Evolutionary conservation across 1,140 invertebrate species (phyloP).

Genomic region (Brevipalpus yothersi): DNA sequence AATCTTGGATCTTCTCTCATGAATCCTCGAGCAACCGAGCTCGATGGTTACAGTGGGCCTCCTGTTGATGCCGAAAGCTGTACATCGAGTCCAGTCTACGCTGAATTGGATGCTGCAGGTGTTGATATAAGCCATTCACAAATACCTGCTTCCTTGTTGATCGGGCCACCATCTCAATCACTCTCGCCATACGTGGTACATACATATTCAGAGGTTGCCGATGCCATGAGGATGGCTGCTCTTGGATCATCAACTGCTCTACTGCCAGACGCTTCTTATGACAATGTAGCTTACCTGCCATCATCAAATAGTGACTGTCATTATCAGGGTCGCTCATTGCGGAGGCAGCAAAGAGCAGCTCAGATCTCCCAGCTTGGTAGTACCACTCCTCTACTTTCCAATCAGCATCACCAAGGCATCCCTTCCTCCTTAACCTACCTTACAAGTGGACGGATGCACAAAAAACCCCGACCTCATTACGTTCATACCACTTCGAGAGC

Average conservation of each 20-base stretch:
- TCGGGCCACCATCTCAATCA: background rate
- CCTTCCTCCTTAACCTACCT: background rate
- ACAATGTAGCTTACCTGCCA: conserved; percentile 10
- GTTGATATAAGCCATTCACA: background rate
- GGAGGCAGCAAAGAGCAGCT: conserved; percentile 1
- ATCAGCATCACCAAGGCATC: background rate
- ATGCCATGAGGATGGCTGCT: conserved; percentile 2
- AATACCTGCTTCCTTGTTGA: background rate
- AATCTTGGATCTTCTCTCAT: background rate
- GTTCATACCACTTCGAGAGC: background rate
- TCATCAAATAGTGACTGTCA: conserved; percentile 3
- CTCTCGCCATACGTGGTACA: conserved; percentile 7
- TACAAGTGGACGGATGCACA: conserved; percentile 6
- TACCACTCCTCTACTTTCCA: conserved; percentile 4
- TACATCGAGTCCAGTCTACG: conserved; percentile 10
- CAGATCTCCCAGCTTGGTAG: background rate
- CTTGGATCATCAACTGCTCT: conserved; percentile 5
- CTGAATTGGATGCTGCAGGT: conserved; percentile 8
- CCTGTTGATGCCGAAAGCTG: conserved; percentile 6
- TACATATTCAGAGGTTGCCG: conserved; percentile 7
- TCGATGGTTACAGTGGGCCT: conserved; percentile 1
- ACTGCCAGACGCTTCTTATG: conserved; percentile 8
- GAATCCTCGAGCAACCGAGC: background rate
- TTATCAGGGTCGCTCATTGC: conserved; percentile 6
- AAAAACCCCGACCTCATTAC: conserved; percentile 4